These are phyloP conservation scores for Harpagifer antarcticus DNA, from an alignment of 2,797 vertebrate genomes.

Conservation along the genomic window DNA sequence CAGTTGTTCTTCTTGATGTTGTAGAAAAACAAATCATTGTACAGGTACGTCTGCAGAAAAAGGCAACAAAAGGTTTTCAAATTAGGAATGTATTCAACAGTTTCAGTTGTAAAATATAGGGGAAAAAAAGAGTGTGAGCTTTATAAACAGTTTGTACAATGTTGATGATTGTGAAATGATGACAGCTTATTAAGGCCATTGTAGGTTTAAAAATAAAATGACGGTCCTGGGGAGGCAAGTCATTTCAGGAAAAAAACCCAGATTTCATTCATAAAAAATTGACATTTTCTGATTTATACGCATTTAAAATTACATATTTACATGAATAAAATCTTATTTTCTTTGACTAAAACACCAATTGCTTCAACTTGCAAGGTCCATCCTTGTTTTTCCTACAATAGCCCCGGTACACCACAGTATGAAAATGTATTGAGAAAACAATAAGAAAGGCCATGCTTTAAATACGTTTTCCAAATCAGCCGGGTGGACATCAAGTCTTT, in stretches of 20 bases:
- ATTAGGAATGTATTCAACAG: background rate
- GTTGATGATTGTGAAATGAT: too few relatives aligned
- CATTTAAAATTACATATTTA: too few relatives aligned
- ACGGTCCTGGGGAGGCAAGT: too few relatives aligned
- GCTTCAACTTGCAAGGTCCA: background rate
- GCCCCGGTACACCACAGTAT: background rate
- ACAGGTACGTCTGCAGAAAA: conserved; percentile 88
- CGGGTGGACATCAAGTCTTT: background rate
- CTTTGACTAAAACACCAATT: background rate
- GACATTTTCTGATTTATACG: too few relatives aligned
- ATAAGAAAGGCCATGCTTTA: background rate
- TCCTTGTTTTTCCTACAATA: too few relatives aligned
- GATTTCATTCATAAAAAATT: too few relatives aligned
- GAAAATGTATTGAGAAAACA: background rate
- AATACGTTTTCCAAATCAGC: background rate
- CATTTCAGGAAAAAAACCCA: too few relatives aligned
- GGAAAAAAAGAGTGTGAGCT: background rate
- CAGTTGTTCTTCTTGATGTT: conserved; percentile 93
- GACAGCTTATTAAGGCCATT: too few relatives aligned
- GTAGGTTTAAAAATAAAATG: too few relatives aligned
- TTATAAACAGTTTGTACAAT: too few relatives aligned
- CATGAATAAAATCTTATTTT: too few relatives aligned
- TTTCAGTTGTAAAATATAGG: too few relatives aligned
- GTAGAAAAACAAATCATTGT: conserved; percentile 94
- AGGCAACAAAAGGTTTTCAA: background rate